Conservation (phyloP, 2,888 invertebrate genomes). For the Microplitis deprimator region DNA sequence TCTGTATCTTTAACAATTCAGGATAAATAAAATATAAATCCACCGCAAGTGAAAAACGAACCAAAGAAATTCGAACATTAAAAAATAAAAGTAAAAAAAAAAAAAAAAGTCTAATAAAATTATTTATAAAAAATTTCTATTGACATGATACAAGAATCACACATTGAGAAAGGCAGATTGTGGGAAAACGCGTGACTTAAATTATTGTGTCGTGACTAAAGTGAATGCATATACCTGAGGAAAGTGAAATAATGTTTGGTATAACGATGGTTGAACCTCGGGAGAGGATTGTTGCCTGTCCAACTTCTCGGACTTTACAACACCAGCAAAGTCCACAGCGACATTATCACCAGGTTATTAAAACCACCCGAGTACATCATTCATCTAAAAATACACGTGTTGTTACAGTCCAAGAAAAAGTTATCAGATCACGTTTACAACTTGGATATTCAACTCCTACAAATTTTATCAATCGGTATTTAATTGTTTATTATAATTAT, state of each 20-base stretch:
- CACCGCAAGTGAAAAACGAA: constrained; percentile 39
- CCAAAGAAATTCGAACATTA: constrained; percentile 44
- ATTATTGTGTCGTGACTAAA: constrained; percentile 38
- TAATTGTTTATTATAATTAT: constrained; percentile 24
- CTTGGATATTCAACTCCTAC: constrained; percentile 70
- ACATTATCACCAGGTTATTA: constrained; percentile 66
- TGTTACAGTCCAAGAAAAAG: constrained; percentile 69
- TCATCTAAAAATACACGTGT: constrained; percentile 64
- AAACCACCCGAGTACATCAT: constrained; percentile 67
- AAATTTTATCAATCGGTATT: constrained; percentile 69
- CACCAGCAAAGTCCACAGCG: constrained; percentile 50
- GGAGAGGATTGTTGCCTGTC: constrained; percentile 57
- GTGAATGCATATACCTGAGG: constrained; percentile 34
- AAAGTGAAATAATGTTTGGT: constrained; percentile 58
- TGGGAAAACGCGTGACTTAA: constrained; percentile 15
- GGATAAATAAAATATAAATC: constrained; percentile 28
- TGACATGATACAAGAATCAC: constrained; percentile 18
- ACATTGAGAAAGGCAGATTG: background rate
- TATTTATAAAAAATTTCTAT: constrained; percentile 16
- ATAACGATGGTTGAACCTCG: constrained; percentile 65
- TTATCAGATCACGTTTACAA: constrained; percentile 68
- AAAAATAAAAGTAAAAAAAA: background rate
- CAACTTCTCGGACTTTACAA: constrained; percentile 44
- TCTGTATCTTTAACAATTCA: constrained; percentile 53
- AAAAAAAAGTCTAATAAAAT: constrained; percentile 13